Evolutionary conservation across 2,888 invertebrate genomes (phyloP).

Genomic region (Sympetrum striolatum): DNA sequence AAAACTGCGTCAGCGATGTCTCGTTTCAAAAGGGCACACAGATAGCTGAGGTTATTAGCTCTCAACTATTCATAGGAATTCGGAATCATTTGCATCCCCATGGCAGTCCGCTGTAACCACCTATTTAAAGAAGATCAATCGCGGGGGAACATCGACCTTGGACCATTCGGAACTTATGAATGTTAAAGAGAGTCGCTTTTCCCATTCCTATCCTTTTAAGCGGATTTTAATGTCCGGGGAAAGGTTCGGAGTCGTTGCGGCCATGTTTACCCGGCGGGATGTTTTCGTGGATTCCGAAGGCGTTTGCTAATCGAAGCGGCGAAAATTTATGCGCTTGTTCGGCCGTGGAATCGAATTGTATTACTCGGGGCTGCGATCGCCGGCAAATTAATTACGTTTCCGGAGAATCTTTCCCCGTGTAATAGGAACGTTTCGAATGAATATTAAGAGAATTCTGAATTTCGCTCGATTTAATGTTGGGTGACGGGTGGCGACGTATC

Average conservation of each 20-base stretch:
- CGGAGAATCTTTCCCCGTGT: background rate
- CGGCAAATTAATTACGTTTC: background rate
- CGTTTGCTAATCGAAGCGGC: background rate
- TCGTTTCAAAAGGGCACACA: background rate
- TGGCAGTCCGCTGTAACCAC: background rate
- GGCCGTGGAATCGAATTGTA: background rate
- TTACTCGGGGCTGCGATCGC: background rate
- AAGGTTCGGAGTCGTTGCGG: background rate
- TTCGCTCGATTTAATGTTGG: background rate
- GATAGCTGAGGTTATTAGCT: background rate
- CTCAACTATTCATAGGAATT: background rate
- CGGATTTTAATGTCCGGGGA: background rate
- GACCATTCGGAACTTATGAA: background rate
- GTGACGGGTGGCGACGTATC: background rate
- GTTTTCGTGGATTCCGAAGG: background rate
- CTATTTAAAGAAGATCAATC: background rate
- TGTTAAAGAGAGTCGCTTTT: background rate
- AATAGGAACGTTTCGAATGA: background rate
- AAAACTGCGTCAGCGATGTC: background rate
- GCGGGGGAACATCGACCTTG: background rate
- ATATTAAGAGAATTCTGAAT: background rate
- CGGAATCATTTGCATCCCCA: background rate
- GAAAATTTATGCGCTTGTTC: background rate
- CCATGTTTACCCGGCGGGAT: background rate
- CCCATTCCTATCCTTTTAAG: background rate